Evolutionary conservation across 2,797 vertebrate genomes (phyloP).

Genomic region (Orestias chungarensis): DNA sequence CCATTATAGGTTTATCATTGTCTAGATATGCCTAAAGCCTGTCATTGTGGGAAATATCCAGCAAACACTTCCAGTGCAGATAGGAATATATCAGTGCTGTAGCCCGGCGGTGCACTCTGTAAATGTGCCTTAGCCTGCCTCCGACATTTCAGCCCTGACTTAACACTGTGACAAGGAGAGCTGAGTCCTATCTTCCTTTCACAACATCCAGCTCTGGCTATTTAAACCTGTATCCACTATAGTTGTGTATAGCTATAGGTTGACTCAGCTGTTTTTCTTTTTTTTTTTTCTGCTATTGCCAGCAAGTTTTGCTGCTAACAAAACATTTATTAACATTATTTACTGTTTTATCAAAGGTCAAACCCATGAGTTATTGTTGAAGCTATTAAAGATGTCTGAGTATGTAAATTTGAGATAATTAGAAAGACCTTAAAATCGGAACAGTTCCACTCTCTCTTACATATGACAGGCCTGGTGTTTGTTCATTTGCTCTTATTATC

Average conservation of each 20-base stretch:
- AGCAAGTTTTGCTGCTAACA: too few species aligned
- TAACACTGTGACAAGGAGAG: conserved; percentile 61
- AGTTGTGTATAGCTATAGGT: too few species aligned
- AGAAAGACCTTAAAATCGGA: conserved; percentile 24
- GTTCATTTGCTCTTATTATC: conserved; percentile 34
- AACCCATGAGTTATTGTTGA: background rate
- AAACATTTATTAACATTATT: too few species aligned
- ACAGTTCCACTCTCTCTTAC: conserved; percentile 21
- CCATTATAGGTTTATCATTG: background rate
- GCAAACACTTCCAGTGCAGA: conserved; percentile 1
- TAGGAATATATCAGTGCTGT: background rate
- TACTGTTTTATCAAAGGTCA: background rate
- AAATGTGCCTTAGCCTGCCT: conserved; percentile 8
- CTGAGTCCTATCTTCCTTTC: conserved; percentile 57
- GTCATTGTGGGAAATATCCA: background rate
- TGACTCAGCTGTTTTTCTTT: conserved; percentile 35
- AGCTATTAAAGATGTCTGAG: conserved; percentile 3
- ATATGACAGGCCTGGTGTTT: conserved; percentile 7
- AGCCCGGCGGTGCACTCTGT: conserved; percentile 17
- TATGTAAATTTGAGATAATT: conserved; percentile 28
- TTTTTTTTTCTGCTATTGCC: conserved; percentile 34
- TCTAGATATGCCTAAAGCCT: background rate
- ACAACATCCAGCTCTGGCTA: conserved; percentile 54
- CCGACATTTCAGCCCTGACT: conserved; percentile 38
- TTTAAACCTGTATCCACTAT: conserved; percentile 47